Percentiles rank a stretch among this genome's conserved stretches.
These are phyloP conservation scores for Drosophila melanosoma DNA, from an alignment of 2,888 invertebrate genomes.

Conservation along the genomic window DNA sequence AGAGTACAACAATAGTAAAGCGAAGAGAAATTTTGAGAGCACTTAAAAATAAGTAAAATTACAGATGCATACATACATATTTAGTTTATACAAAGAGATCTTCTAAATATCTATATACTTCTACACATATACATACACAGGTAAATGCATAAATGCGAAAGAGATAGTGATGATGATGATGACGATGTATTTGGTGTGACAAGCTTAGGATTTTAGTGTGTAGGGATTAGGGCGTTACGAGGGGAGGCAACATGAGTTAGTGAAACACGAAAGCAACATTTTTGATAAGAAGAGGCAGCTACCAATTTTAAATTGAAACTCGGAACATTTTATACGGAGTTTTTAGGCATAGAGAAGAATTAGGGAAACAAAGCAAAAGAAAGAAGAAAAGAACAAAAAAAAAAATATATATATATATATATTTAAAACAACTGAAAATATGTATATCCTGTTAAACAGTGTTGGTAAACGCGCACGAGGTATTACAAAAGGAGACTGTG, in stretches of 20 bases:
- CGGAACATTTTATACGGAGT: conserved; percentile 31
- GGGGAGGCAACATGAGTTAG: conserved; percentile 5
- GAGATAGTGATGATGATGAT: conserved; percentile 19
- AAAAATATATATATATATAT: not conserved
- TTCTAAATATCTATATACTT: conserved; percentile 30
- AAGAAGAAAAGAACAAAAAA: not conserved
- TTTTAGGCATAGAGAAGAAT: conserved; percentile 14
- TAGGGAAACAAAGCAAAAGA: not conserved
- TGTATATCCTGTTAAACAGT: conserved; percentile 43
- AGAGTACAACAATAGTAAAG: conserved; percentile 12
- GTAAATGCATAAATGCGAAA: conserved; percentile 11
- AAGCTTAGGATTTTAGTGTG: conserved; percentile 55
- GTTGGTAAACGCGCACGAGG: conserved; percentile 34
- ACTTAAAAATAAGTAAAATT: conserved; percentile 17
- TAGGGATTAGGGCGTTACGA: conserved; percentile 30
- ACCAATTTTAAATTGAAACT: conserved; percentile 22
- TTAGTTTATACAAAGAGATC: conserved; percentile 21
- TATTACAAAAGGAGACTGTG: conserved; percentile 67
- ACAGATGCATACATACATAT: conserved; percentile 16
- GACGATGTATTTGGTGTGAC: conserved; percentile 58
- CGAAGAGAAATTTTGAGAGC: conserved; percentile 7
- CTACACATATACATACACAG: conserved; percentile 18
- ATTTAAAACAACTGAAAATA: not conserved
- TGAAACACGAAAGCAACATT: conserved; percentile 19
- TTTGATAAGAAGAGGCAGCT: conserved; percentile 47